Evolutionary conservation across 2,113 vertebrate species (phyloP).

Genomic region (Cephalophus harveyi): DNA sequence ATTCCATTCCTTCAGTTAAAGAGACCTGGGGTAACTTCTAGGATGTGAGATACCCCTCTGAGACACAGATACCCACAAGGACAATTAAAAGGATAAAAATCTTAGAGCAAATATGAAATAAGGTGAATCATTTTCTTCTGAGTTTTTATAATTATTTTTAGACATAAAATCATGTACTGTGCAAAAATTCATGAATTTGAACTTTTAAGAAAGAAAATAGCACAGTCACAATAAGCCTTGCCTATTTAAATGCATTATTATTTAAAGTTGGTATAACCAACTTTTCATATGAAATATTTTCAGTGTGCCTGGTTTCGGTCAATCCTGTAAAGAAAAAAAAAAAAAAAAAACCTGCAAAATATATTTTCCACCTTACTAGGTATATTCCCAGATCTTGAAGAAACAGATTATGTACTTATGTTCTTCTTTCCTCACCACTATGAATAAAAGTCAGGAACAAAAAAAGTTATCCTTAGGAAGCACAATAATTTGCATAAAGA

Average conservation of each 20-base stretch:
- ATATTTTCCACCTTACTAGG: neutral
- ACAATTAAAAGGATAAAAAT: constrained; percentile 43
- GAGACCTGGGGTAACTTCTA: neutral
- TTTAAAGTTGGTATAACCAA: neutral
- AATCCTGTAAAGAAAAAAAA: neutral
- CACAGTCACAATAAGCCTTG: neutral
- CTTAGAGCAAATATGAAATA: constrained; percentile 31
- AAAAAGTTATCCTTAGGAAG: neutral
- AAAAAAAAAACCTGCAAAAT: no score
- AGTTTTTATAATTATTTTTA: constrained; percentile 41
- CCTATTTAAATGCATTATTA: neutral
- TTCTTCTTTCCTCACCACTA: constrained; percentile 3
- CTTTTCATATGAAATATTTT: constrained; percentile 36
- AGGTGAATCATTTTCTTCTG: constrained; percentile 41
- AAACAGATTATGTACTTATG: neutral
- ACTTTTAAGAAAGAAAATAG: constrained; percentile 29
- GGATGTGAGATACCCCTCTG: neutral
- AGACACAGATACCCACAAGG: neutral
- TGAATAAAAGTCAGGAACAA: neutral
- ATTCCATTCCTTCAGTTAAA: neutral
- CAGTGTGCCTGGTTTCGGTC: neutral
- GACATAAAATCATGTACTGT: neutral
- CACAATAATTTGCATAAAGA: neutral
- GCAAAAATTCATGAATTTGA: constrained; percentile 23
- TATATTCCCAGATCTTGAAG: neutral